Evolutionary conservation across 2,797 vertebrate species (phyloP).

Genomic region (Bradypodion pumilum): DNA sequence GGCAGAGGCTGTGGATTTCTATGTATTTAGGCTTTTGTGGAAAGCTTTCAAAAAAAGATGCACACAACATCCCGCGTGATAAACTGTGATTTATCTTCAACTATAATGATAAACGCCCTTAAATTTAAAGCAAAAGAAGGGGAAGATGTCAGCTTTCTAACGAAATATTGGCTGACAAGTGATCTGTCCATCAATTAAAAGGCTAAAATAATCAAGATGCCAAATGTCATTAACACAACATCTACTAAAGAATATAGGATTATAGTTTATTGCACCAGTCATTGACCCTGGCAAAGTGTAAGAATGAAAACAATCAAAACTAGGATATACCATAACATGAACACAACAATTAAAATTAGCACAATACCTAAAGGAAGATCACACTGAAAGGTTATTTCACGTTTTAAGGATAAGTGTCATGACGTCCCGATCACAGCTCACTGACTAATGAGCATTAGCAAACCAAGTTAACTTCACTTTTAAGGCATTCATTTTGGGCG

Average conservation of each 20-base stretch:
- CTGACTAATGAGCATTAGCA: background rate
- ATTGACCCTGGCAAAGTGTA: no score
- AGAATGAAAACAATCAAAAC: no score
- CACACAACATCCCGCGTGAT: background rate
- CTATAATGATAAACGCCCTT: background rate
- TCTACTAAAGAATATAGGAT: no score
- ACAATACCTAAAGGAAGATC: background rate
- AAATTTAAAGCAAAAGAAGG: background rate
- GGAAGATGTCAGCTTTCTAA: background rate
- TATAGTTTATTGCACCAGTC: no score
- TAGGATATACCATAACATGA: no score
- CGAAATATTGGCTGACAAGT: background rate
- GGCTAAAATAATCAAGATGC: background rate
- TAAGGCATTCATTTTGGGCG: slow-evolving; percentile 12
- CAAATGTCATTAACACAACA: background rate
- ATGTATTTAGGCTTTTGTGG: background rate
- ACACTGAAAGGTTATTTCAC: background rate
- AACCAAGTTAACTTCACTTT: slow-evolving; percentile 22
- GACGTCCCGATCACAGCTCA: background rate
- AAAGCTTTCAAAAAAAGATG: background rate
- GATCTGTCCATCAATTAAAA: background rate
- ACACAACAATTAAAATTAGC: no score
- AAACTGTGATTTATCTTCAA: background rate
- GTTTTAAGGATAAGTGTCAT: background rate
- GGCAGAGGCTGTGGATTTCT: background rate